These are phyloP conservation scores for Saturnia japonica DNA, from an alignment of 2,888 invertebrate genomes.

Conservation along the genomic window DNA sequence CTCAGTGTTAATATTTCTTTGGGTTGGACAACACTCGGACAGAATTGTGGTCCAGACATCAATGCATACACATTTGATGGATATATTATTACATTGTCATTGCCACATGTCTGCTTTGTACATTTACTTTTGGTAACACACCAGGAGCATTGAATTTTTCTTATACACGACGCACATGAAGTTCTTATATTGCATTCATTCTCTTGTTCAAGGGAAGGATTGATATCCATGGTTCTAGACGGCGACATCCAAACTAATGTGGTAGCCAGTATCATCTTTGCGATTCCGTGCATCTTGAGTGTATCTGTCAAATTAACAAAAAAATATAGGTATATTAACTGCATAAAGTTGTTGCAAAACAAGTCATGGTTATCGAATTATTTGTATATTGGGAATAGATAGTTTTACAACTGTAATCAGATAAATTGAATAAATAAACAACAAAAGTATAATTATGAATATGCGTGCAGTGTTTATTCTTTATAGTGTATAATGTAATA, in stretches of 20 bases:
- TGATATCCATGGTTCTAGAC: neutral
- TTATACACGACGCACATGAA: constrained; percentile 59
- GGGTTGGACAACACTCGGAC: constrained; percentile 55
- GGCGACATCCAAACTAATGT: neutral
- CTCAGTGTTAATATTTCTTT: constrained; percentile 46
- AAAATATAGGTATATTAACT: neutral
- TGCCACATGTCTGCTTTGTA: constrained; percentile 62
- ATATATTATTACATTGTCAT: constrained; percentile 68
- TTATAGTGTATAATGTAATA: too few relatives aligned
- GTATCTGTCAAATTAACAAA: neutral
- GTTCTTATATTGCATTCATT: constrained; percentile 40
- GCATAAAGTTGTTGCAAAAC: neutral
- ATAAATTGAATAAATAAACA: too few relatives aligned
- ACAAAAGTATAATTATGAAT: too few relatives aligned
- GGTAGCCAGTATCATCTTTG: constrained; percentile 4
- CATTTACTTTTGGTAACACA: constrained; percentile 68
- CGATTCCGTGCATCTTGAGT: constrained; percentile 8
- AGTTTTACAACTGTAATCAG: too few relatives aligned
- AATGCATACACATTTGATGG: constrained; percentile 53
- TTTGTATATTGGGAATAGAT: too few relatives aligned
- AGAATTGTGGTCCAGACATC: constrained; percentile 63
- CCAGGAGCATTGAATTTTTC: constrained; percentile 57
- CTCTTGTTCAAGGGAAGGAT: constrained; percentile 27
- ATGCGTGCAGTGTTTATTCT: too few relatives aligned
- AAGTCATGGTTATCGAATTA: neutral